phyloP scores from a whole-genome alignment of 2,797 vertebrate species.

The Cercopithecus mitis region DNA sequence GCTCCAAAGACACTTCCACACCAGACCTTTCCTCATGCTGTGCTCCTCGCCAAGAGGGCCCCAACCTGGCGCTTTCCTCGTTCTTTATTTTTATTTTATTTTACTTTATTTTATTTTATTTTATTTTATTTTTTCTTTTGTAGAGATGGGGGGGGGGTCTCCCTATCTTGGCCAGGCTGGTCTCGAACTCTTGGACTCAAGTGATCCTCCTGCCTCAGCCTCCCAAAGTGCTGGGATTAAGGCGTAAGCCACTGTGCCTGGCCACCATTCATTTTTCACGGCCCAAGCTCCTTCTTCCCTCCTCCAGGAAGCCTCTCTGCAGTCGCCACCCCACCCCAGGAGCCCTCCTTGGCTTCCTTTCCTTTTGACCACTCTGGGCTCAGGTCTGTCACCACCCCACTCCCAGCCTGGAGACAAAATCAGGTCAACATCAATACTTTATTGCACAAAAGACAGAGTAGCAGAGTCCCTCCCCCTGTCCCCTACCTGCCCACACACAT shows the following conservation, averaged over 20 bases:
- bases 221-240: too few species aligned
- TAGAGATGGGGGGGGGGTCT: too few species aligned
- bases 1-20: fast-evolving
- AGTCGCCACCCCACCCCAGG: neutral
- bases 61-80: neutral
- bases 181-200: too few species aligned
- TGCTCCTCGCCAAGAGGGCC: neutral
- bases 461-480: neutral
- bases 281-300: neutral
- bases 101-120: too few species aligned
- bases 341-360: neutral
- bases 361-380: neutral
- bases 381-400: neutral
- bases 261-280: too few species aligned
- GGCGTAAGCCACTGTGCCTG: too few species aligned
- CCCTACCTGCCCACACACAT: too few species aligned
- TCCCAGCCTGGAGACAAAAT: neutral
- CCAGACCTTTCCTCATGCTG: too few species aligned
- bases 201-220: too few species aligned
- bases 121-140: too few species aligned
- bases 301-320: neutral
- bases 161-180: too few species aligned
- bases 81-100: neutral
- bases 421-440: neutral
- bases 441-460: neutral